phyloP scores from a whole-genome alignment of 2,888 invertebrate species.

The Rhagophthalmus giganteus region DNA sequence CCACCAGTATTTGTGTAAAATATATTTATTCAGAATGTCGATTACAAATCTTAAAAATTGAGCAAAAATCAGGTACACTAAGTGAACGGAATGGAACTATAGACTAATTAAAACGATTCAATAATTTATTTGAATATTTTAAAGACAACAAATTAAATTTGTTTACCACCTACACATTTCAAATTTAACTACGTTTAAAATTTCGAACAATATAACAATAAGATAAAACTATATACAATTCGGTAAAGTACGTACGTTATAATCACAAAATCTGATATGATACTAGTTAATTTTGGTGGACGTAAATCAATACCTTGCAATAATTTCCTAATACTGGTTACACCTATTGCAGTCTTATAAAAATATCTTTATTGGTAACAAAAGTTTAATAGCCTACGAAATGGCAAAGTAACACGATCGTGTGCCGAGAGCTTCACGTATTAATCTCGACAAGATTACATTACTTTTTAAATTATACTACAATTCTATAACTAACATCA shows the following conservation, averaged over 20 bases:
- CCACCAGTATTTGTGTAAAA: too few relatives aligned
- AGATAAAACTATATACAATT: slow-evolving; percentile 11
- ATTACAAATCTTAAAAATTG: slow-evolving; percentile 8
- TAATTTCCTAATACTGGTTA: slow-evolving; percentile 12
- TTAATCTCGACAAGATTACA: too few relatives aligned
- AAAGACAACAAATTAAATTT: background rate
- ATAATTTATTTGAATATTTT: slow-evolving; percentile 2
- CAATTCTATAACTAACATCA: background rate
- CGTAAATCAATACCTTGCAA: slow-evolving; percentile 4
- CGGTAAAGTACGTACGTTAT: slow-evolving; percentile 12
- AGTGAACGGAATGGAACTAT: slow-evolving; percentile 2
- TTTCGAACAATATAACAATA: slow-evolving; percentile 15
- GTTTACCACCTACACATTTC: background rate
- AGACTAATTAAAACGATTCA: background rate
- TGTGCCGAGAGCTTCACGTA: too few relatives aligned
- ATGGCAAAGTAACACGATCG: too few relatives aligned
- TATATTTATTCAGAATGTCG: too few relatives aligned
- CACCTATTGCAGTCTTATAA: slow-evolving; percentile 18
- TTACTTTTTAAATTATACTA: too few relatives aligned
- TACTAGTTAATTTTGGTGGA: slow-evolving; percentile 7
- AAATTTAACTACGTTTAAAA: slow-evolving; percentile 16
- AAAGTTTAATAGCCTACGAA: background rate
- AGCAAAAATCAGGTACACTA: slow-evolving; percentile 19
- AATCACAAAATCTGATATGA: slow-evolving; percentile 23
- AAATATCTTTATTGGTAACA: slow-evolving; percentile 15